These are phyloP conservation scores for Alca torda DNA, from an alignment of 2,797 vertebrate species.

Conservation along the genomic window DNA sequence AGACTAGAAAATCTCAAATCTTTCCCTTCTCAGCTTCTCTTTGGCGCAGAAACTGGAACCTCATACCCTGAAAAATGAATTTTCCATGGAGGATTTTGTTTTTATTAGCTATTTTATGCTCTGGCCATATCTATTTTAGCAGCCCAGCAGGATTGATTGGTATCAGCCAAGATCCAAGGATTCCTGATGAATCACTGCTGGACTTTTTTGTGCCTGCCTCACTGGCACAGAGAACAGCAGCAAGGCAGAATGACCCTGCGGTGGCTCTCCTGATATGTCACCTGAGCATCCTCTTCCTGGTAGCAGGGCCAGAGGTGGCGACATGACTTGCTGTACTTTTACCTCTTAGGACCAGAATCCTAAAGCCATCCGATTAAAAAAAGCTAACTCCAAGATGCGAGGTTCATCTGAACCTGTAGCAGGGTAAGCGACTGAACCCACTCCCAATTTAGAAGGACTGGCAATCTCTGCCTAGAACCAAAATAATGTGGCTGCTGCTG, in stretches of 20 bases:
- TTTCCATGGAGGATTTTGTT: constrained; percentile 25
- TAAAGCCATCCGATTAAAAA: background rate
- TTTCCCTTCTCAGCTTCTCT: constrained; percentile 13
- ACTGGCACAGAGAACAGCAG: background rate
- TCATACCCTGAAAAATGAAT: constrained; percentile 58
- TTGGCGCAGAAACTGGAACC: constrained; percentile 29
- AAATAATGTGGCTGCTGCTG: background rate
- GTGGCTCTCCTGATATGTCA: constrained; percentile 11
- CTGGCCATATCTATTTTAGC: constrained; percentile 55
- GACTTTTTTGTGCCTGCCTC: background rate
- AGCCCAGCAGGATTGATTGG: constrained; percentile 44
- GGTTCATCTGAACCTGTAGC: background rate
- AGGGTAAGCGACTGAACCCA: background rate
- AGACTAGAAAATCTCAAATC: constrained; percentile 29
- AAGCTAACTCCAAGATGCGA: background rate
- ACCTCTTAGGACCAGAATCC: background rate
- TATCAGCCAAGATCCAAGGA: constrained; percentile 57
- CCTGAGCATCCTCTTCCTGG: background rate
- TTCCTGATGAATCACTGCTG: constrained; percentile 45
- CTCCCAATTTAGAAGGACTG: background rate
- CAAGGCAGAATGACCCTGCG: background rate
- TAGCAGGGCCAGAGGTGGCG: background rate
- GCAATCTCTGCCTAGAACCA: background rate
- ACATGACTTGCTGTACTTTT: background rate
- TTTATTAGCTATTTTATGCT: constrained; percentile 60